A percentile compares a stretch with the other conserved stretches of the same genome.
Conservation (phyloP, 2,888 invertebrate genomes). For the Toxonevra muliebris region DNA sequence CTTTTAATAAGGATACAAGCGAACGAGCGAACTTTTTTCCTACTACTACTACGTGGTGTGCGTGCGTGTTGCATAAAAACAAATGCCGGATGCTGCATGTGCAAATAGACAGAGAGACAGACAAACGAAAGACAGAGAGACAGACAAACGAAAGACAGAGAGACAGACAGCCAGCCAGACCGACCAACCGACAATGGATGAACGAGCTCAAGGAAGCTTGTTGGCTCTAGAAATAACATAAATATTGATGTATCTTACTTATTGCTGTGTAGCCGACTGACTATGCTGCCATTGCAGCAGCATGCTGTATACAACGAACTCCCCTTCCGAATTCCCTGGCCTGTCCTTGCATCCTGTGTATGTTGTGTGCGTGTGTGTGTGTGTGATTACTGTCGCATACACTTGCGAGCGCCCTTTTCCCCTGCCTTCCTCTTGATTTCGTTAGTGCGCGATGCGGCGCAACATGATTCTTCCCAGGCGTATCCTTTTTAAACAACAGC, state of each 20-base stretch:
- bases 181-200: not conserved
- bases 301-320: conserved; percentile 12
- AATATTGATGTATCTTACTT: not conserved
- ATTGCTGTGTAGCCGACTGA: no score
- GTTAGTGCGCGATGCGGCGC: not conserved
- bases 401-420: no score
- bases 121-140: no score
- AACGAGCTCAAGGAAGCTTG: not conserved
- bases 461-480: conserved; percentile 14
- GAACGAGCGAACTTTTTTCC: not conserved
- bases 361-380: no score
- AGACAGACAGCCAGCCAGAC: no score
- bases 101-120: no score
- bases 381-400: no score
- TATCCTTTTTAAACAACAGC: conserved; percentile 32
- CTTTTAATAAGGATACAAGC: not conserved
- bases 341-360: no score
- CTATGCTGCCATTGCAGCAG: not conserved
- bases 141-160: no score
- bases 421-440: no score
- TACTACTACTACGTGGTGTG: no score
- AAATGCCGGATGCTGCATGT: no score
- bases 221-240: not conserved
- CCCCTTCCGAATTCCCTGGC: not conserved
- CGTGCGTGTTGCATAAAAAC: not conserved